These are phyloP conservation scores for Elgaria multicarinata DNA, from an alignment of 2,113 vertebrate species.

Conservation along the genomic window DNA sequence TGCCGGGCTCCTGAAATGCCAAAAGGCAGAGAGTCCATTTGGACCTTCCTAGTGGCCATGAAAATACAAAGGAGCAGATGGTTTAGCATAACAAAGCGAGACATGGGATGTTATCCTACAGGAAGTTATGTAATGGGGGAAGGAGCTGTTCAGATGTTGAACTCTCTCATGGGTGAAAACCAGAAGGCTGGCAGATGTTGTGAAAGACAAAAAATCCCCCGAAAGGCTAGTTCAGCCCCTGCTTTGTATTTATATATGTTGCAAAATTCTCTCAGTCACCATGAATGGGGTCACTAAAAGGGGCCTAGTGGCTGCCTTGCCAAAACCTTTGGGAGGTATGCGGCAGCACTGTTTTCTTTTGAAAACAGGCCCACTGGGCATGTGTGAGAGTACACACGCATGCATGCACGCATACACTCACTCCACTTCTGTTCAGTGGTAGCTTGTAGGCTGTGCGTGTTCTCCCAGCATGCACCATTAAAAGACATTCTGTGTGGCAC, in stretches of 20 bases:
- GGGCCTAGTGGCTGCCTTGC: constrained; percentile 3
- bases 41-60: not conserved
- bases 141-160: not conserved
- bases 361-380: not conserved
- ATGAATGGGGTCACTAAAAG: not conserved
- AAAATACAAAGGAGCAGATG: not conserved
- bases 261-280: not conserved
- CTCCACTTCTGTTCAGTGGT: no score
- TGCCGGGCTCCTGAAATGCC: not conserved
- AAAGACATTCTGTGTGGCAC: not conserved
- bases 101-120: not conserved
- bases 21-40: not conserved
- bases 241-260: not conserved
- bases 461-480: not conserved
- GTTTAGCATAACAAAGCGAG: not conserved
- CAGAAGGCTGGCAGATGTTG: not conserved
- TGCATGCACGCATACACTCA: no score
- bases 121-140: not conserved
- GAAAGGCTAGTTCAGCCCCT: not conserved
- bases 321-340: not conserved
- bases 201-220: not conserved
- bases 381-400: not conserved
- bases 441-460: not conserved
- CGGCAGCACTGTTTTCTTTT: not conserved
- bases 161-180: not conserved